Evolutionary conservation across 2,797 vertebrate genomes (phyloP), one percentile per base, ranked within the genome.

Genomic region (Manis pentadactyla): DNA sequence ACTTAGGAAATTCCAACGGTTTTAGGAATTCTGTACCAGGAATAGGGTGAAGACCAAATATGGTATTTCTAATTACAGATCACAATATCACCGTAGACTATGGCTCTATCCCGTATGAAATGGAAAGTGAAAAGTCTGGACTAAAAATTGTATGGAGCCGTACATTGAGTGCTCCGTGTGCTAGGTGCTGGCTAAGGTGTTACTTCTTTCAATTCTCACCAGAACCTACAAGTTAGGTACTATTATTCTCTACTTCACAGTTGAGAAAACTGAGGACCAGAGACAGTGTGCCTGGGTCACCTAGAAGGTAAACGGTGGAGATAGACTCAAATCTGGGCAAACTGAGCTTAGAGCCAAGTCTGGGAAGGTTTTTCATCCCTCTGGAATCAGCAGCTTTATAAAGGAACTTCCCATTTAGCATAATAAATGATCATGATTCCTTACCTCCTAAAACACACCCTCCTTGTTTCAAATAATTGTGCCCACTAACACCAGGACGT

Each of bases 41-140:
- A 79, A 57, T 13, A 49, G 71, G 57, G 63, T 21, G 46, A 63
- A 88, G 57, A 64, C 37, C 37, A 81, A 90, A 49, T 68, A 59
- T 34, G 46, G 18, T 57, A 79, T 78, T 42, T 78, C 53, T 71
- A 49, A 59, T 46, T 59, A 46, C 81, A 81, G 81, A 90, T 68
- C 21, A 90, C 25, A 51, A 39, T 89, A 64, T 71, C 51, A 69
- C 18, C 12, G 23, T 29, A 34, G 82, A 61, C 34, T 61, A 31
- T 55, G 64, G 64, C 21, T 91, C 37, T 91, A 39, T 15, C 74
- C 15, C 71, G 49, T 31, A 49, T 51, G 59, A 53, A 93, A 93
- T 13, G 49, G 74, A 81, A 96, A 85, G 49, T 90, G 42, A 53
- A 68, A 71, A 94, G 49, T 79, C 53, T 87, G 69, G 63, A 64